Base-by-base conservation (phyloP, 2,888 invertebrate genomes). In the Tipula vernalis region DNA sequence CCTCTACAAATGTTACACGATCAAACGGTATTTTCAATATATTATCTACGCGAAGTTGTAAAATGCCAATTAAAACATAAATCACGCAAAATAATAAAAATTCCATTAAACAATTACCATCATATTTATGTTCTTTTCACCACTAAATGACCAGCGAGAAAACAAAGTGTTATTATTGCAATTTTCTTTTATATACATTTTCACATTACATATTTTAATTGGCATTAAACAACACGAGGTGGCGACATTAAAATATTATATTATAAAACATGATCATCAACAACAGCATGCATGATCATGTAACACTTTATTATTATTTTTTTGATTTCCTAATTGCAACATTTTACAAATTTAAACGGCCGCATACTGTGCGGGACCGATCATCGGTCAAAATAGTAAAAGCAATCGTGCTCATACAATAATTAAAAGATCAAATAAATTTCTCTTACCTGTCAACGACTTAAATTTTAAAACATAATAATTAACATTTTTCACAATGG, bases 221-320 rank as follows among this genome's bases (percentile, higher is more conserved):
- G 84, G 15, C 84, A 84, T 84, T 15, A 84, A 84, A 84, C 84
- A 84, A 84, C 39, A 84, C 39, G 84, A 84, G 84, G 84, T 84
- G 84, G 39, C 39, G 84, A 84, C 39, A 39, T 39, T 15, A 84
- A 36, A 41, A 15, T 84, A 71, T 10, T 28, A 71, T 71, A 28
- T 71, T 71, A 71, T 71, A 71, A 71, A 71, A 71, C 84, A 41
- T 39, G n/a, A 84, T 39, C 6, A 84, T 84, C 84, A 84, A 39
- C 84, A 36, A n/a, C n/a, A n/a, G n/a, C n/a, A n/a, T n/a, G 84
- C 41, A 71, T 84, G 83, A 84, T 39, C 84, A 84, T 41, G 84
- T 84, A 84, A 84, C 84, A 84, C 84, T 84, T 84, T 28, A 28
- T 28, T 28, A 28, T 84, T 36, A 28, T 71, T 71, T 28, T 71